These are phyloP conservation scores for Mandrillus leucophaeus DNA, from an alignment of 2,113 vertebrate species.

Conservation along the genomic window DNA sequence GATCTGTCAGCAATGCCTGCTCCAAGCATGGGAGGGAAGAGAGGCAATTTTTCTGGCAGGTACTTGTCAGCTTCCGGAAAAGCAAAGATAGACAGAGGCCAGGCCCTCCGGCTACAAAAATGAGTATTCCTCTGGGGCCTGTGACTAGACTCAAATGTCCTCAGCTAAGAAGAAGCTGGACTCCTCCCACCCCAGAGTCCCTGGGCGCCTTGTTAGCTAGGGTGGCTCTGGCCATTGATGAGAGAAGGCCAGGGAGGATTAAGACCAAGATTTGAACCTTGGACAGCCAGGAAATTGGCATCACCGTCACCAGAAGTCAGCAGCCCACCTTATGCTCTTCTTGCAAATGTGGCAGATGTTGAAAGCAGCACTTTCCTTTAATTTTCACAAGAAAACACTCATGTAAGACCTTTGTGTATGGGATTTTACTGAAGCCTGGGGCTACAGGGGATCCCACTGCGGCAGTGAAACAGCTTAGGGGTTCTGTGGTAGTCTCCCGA, in stretches of 20 bases:
- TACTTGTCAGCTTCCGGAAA: not conserved
- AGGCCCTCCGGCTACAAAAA: not conserved
- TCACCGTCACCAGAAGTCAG: not conserved
- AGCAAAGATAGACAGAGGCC: not conserved
- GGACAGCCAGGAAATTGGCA: fast-evolving
- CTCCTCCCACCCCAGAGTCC: not conserved
- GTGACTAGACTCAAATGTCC: fast-evolving
- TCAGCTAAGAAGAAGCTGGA: not conserved
- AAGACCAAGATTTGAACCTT: not conserved
- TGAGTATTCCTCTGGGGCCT: not conserved
- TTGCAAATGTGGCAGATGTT: fast-evolving
- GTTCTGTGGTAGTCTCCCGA: fast-evolving
- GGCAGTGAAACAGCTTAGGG: not conserved
- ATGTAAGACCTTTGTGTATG: fast-evolving
- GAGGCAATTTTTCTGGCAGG: not conserved
- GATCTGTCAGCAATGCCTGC: not conserved
- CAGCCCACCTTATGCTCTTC: not conserved
- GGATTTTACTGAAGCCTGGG: not conserved
- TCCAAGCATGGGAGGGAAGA: not conserved
- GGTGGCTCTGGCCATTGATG: fast-evolving
- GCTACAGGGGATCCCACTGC: fast-evolving
- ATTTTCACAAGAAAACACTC: not conserved
- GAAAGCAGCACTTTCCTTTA: not conserved
- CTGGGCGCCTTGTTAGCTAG: not conserved
- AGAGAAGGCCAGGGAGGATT: not conserved